Conservation (phyloP, 37 sponge, comb jelly and placozoan species). For the Aplysina aerophoba region DNA sequence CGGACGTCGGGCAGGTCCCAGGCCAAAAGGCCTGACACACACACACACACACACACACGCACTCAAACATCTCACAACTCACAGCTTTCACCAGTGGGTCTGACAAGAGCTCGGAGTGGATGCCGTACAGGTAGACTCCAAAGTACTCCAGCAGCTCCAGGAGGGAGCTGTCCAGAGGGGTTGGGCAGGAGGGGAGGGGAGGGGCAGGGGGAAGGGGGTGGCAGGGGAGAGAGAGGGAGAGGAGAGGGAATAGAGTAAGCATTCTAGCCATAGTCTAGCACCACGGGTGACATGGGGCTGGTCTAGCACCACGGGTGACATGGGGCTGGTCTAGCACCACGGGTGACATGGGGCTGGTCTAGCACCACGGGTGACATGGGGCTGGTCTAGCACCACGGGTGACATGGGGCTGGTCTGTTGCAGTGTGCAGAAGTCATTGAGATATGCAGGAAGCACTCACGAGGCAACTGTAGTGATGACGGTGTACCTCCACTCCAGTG, state of each 20-base stretch:
- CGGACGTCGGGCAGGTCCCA: too few species aligned
- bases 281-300: too few species aligned
- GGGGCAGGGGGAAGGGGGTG: not conserved
- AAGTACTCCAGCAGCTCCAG: constrained; percentile 6
- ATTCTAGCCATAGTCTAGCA: not conserved
- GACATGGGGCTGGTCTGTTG: too few species aligned
- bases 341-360: too few species aligned
- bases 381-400: too few species aligned
- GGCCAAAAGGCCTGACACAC: too few species aligned
- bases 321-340: too few species aligned
- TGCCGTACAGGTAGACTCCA: constrained; percentile 21
- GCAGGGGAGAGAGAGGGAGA: not conserved
- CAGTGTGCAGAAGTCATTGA: not conserved
- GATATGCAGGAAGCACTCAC: constrained; percentile 15
- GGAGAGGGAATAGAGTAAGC: not conserved
- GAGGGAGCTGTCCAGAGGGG: not conserved
- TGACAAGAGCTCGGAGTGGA: not conserved
- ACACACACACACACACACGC: too few species aligned
- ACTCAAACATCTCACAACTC: too few species aligned
- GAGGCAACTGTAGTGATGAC: constrained; percentile 6
- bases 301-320: too few species aligned
- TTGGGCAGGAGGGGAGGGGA: constrained; percentile 4
- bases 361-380: too few species aligned
- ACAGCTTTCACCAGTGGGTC: not conserved
- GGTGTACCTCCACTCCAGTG: constrained; percentile 64